Evolutionary conservation across 2,797 vertebrate species (phyloP).

Genomic region (Coilia nasus): DNA sequence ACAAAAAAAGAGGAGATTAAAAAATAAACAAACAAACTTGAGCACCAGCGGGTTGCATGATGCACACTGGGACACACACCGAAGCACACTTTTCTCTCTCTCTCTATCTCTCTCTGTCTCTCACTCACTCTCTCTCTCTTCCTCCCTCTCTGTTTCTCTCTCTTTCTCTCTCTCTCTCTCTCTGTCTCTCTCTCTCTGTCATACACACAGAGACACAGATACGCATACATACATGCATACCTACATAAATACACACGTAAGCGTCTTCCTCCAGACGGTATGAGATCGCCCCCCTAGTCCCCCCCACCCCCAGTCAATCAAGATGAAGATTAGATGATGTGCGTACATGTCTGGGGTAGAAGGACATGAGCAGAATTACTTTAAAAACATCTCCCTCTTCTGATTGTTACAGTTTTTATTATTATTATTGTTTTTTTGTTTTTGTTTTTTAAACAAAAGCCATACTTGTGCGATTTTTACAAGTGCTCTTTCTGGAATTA

Average conservation of each 20-base stretch:
- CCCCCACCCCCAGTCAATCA: constrained; percentile 44
- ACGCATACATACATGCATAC: constrained; percentile 43
- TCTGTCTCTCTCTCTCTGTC: neutral
- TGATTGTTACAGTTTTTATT: constrained; percentile 72
- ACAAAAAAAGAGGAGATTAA: constrained; percentile 57
- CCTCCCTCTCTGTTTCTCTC: neutral
- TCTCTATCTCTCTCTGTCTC: no score
- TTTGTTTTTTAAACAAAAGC: constrained; percentile 63
- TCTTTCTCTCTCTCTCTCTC: neutral
- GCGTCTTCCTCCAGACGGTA: constrained; percentile 22
- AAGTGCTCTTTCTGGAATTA: constrained; percentile 84
- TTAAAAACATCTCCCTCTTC: constrained; percentile 44
- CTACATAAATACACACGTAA: constrained; percentile 42
- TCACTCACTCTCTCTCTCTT: neutral
- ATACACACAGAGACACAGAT: constrained; percentile 33
- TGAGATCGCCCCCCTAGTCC: neutral
- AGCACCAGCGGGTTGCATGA: constrained; percentile 72
- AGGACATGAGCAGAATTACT: constrained; percentile 46
- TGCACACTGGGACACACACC: constrained; percentile 14
- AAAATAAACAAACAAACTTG: constrained; percentile 66
- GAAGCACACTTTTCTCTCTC: neutral
- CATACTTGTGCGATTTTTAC: constrained; percentile 77
- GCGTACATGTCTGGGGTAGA: constrained; percentile 53
- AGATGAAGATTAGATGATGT: constrained; percentile 54
- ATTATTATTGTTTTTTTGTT: constrained; percentile 9